Evolutionary conservation across 2,888 invertebrate species (phyloP).

Genomic region (Sesia bembeciformis): DNA sequence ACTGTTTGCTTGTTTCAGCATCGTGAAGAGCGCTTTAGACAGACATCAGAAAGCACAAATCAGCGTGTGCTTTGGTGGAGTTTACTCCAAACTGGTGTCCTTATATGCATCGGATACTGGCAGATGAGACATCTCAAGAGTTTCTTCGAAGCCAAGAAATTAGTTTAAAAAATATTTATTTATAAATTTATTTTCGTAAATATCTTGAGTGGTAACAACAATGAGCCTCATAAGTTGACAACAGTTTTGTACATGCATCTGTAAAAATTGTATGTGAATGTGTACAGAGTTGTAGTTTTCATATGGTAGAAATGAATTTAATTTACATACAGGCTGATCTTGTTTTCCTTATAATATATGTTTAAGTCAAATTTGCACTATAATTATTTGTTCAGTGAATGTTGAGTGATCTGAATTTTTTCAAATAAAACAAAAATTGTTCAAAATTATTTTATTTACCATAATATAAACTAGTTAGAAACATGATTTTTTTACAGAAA

Average conservation of each 20-base stretch:
- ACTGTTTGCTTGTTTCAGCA: slow-evolving; percentile 75
- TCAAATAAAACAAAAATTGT: slow-evolving; percentile 27
- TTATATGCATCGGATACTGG: slow-evolving; percentile 96
- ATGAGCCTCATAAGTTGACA: background rate
- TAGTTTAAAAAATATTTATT: slow-evolving; percentile 78
- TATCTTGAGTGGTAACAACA: background rate
- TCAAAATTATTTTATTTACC: no score
- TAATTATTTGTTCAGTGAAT: background rate
- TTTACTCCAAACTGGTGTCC: slow-evolving; percentile 90
- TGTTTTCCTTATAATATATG: background rate
- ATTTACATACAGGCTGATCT: no score
- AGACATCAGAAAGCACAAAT: slow-evolving; percentile 98
- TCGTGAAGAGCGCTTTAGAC: slow-evolving; percentile 97
- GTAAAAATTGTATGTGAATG: background rate
- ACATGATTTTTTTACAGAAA: no score
- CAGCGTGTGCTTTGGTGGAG: slow-evolving; percentile 98
- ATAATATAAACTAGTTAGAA: no score
- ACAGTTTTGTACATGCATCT: background rate
- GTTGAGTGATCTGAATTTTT: slow-evolving; percentile 46
- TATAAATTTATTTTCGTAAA: background rate
- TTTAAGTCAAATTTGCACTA: background rate
- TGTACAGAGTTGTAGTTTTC: no score
- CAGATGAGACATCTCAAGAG: slow-evolving; percentile 99
- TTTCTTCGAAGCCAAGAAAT: slow-evolving; percentile 99
- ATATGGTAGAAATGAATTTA: no score